Evolutionary conservation across 2,888 invertebrate species (phyloP).

Genomic region (Brachyptera putata): DNA sequence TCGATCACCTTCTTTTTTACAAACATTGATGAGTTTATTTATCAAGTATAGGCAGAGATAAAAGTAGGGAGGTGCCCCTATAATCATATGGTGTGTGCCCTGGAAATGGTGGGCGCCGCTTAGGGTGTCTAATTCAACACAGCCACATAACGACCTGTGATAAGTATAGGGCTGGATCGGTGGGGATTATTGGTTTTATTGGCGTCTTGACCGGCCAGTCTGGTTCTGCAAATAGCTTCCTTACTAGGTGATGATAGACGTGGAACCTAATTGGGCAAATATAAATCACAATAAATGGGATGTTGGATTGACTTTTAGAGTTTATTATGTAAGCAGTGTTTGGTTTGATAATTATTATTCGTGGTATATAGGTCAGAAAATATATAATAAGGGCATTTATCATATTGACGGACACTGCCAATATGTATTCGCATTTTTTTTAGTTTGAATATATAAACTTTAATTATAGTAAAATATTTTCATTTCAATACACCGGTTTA

Average conservation of each 20-base stretch:
- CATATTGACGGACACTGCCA: too few species aligned
- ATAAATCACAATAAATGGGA: too few species aligned
- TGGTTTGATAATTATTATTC: too few species aligned
- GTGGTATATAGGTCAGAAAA: too few species aligned
- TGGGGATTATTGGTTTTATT: slow-evolving; percentile 15
- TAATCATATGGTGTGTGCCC: slow-evolving; percentile 6
- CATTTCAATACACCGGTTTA: too few species aligned
- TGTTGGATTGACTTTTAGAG: too few species aligned
- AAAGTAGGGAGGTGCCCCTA: background rate
- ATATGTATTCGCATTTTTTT: too few species aligned
- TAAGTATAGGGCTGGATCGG: slow-evolving; percentile 5
- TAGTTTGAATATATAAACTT: too few species aligned
- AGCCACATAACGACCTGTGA: background rate
- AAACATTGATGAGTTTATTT: slow-evolving; percentile 18
- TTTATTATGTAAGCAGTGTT: too few species aligned
- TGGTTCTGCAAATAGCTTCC: background rate
- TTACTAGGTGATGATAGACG: background rate
- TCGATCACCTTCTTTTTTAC: slow-evolving; percentile 9
- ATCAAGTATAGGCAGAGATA: background rate
- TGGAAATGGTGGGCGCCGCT: slow-evolving; percentile 1
- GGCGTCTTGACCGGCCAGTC: background rate
- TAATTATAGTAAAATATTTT: too few species aligned
- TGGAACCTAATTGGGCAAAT: too few species aligned
- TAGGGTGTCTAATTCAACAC: slow-evolving; percentile 8
- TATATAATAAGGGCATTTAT: too few species aligned